Percentiles rank a stretch among this genome's conserved stretches.
These are phyloP conservation scores for Nasonia vitripennis DNA, from an alignment of 1,140 invertebrate species.

Conservation along the genomic window DNA sequence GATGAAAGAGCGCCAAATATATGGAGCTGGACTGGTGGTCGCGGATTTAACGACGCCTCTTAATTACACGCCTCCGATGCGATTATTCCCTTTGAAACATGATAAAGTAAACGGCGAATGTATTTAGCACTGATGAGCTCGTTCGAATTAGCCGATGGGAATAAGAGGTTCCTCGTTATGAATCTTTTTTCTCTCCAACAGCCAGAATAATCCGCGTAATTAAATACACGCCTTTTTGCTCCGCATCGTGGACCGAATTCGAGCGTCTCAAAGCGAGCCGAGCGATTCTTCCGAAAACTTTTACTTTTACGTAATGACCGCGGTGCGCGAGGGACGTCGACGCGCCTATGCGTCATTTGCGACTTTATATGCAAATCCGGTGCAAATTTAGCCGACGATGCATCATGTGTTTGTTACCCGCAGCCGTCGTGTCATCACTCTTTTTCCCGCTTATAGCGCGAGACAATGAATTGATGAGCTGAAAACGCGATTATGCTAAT, in stretches of 20 bases:
- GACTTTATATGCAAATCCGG: slow-evolving; percentile 21
- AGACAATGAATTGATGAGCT: background rate
- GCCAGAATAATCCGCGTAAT: background rate
- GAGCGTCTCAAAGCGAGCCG: background rate
- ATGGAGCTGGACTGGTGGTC: slow-evolving; percentile 13
- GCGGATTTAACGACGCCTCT: background rate
- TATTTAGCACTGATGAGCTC: background rate
- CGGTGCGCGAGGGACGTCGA: background rate
- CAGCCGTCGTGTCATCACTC: background rate
- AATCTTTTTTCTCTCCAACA: no score
- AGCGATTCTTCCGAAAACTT: slow-evolving; percentile 12
- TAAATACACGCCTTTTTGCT: background rate
- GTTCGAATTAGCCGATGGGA: background rate
- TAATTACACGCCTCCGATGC: background rate
- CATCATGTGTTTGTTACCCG: background rate
- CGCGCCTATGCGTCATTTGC: background rate
- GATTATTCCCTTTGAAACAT: no score
- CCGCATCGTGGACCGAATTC: background rate
- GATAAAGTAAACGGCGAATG: background rate
- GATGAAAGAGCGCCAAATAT: background rate
- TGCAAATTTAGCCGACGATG: slow-evolving; percentile 34
- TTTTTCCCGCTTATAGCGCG: background rate
- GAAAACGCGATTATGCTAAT: slow-evolving; percentile 1
- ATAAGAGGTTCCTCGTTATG: background rate
- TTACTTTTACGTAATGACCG: slow-evolving; percentile 46